A percentile compares a stretch with the other conserved stretches of the same genome.
Evolutionary conservation across 2,797 vertebrate species (phyloP).

Genomic region (Staurois parvus): DNA sequence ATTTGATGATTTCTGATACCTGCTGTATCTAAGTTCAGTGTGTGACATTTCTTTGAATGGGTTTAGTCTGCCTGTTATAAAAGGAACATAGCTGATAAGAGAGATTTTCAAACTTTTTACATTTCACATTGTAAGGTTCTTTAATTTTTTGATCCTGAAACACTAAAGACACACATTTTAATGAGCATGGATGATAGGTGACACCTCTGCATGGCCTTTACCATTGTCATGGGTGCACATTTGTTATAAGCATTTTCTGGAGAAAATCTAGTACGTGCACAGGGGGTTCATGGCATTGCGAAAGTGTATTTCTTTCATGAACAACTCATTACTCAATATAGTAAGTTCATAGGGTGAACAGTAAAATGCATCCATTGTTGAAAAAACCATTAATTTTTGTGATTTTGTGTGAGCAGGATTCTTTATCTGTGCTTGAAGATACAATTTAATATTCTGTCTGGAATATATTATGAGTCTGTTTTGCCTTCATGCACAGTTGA

Average conservation of each 20-base stretch:
- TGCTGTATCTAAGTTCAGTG: conserved; percentile 53
- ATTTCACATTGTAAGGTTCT: conserved; percentile 34
- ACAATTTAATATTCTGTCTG: not conserved
- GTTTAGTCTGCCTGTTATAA: conserved; percentile 54
- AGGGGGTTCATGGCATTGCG: conserved; percentile 1
- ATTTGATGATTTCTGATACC: conserved; percentile 56
- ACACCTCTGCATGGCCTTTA: conserved; percentile 45
- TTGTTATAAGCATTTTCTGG: conserved; percentile 28
- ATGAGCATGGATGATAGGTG: conserved; percentile 48
- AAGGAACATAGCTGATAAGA: conserved; percentile 50
- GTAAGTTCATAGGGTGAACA: conserved; percentile 1
- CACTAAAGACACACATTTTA: conserved; percentile 53
- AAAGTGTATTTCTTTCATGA: conserved; percentile 30
- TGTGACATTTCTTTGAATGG: conserved; percentile 58
- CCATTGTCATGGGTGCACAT: conserved; percentile 29
- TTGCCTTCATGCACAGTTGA: conserved; percentile 2
- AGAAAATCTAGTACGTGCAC: conserved; percentile 21
- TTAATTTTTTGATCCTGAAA: conserved; percentile 56
- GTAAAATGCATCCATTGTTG: conserved; percentile 16
- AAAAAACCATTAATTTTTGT: not conserved
- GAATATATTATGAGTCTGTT: not conserved
- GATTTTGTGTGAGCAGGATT: not conserved
- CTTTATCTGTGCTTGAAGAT: not conserved
- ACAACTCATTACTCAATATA: conserved; percentile 21
- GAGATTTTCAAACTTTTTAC: conserved; percentile 31